Evolutionary conservation across 2,113 vertebrate species (phyloP).

Genomic region (Ammodytes dubius): DNA sequence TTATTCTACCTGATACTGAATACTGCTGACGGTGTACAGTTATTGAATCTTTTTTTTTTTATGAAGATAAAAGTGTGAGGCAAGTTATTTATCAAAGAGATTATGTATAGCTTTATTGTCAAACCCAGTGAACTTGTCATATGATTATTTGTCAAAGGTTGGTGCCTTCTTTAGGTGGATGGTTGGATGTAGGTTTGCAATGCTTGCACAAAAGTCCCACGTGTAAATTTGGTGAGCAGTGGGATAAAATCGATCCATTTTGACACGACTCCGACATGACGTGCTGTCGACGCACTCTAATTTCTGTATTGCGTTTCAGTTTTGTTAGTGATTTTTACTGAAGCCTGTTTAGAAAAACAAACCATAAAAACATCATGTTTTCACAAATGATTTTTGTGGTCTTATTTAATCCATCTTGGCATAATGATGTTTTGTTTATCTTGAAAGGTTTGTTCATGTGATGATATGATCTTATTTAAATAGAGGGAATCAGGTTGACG

Average conservation of each 20-base stretch:
- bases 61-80: conserved; percentile 12
- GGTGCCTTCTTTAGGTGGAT: conserved; percentile 61
- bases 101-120: conserved; percentile 25
- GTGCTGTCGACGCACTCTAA: conserved; percentile 39
- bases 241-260: conserved; percentile 44
- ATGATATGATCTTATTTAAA: background rate
- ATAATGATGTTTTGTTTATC: background rate
- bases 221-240: conserved; percentile 28
- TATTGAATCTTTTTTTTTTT: conserved; percentile 29
- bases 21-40: conserved; percentile 5
- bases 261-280: conserved; percentile 30
- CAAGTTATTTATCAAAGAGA: conserved; percentile 43
- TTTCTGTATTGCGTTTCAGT: conserved; percentile 53
- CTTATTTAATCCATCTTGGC: conserved; percentile 10
- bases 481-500: background rate
- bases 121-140: conserved; percentile 34
- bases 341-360: conserved; percentile 60
- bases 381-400: conserved; percentile 43
- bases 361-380: conserved; percentile 57
- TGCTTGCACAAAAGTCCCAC: conserved; percentile 63
- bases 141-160: conserved; percentile 40
- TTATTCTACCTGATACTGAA: conserved; percentile 59
- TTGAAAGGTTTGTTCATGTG: background rate
- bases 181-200: conserved; percentile 55
- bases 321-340: conserved; percentile 70